These are phyloP conservation scores for Nycticryphes semicollaris DNA, from an alignment of 2,113 vertebrate genomes.

Conservation along the genomic window DNA sequence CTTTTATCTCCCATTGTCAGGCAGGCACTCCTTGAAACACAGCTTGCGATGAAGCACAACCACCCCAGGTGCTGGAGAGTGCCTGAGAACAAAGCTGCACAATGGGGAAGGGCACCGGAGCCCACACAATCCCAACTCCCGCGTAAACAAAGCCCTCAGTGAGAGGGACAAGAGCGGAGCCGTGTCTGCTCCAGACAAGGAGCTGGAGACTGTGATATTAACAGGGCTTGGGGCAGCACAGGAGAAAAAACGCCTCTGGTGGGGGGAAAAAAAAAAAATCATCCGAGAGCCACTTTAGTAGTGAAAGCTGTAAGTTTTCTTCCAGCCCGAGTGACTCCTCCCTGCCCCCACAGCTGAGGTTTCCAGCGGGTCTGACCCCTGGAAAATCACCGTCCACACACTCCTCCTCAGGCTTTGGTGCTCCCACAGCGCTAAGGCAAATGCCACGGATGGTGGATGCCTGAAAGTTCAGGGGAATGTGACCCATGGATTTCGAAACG, in stretches of 20 bases:
- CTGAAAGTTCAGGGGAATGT: not conserved
- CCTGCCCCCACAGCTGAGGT: not conserved
- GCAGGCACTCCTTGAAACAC: conserved; percentile 55
- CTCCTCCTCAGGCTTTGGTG: not conserved
- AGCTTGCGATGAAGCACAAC: conserved; percentile 36
- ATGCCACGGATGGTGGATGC: too few relatives aligned
- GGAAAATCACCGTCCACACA: not conserved
- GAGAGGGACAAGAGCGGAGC: conserved; percentile 13
- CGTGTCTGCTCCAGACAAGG: not conserved
- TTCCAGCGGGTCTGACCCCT: not conserved
- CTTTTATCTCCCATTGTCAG: conserved; percentile 64
- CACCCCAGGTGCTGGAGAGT: conserved; percentile 59
- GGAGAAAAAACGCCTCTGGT: not conserved
- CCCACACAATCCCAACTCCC: conserved; percentile 7
- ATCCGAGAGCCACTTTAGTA: not conserved
- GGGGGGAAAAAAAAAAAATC: not conserved
- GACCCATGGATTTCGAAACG: rapidly evolving
- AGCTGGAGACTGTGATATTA: not conserved
- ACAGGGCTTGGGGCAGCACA: conserved; percentile 22
- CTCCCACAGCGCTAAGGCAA: not conserved
- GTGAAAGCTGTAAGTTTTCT: not conserved
- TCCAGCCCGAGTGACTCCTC: not conserved
- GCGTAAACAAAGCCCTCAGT: conserved; percentile 49
- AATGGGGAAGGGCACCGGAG: conserved; percentile 22
- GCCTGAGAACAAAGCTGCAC: conserved; percentile 56